Evolutionary conservation across 2,797 vertebrate genomes (phyloP).

Genomic region (Enteromius paludinosus): DNA sequence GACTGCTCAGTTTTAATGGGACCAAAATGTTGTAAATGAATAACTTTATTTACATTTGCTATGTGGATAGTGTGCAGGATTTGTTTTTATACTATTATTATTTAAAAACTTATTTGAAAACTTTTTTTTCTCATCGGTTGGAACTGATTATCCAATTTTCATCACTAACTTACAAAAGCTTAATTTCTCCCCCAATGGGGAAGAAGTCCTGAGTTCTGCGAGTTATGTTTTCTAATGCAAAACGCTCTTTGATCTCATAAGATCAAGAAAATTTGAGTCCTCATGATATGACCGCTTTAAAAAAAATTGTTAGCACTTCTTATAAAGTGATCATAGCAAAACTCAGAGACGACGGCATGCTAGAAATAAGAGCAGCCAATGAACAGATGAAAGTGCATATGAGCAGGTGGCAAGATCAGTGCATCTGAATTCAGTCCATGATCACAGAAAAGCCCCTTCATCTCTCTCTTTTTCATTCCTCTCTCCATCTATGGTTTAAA

Average conservation of each 20-base stretch:
- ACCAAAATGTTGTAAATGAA: neutral
- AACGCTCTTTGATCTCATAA: constrained; percentile 19
- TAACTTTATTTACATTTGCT: neutral
- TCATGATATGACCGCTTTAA: neutral
- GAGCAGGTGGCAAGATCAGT: constrained; percentile 30
- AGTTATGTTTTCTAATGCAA: neutral
- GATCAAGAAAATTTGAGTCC: neutral
- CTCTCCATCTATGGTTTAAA: neutral
- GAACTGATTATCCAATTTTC: neutral
- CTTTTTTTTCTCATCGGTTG: neutral
- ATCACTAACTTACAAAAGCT: neutral
- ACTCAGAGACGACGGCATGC: neutral
- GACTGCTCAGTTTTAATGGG: neutral
- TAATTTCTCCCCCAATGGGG: neutral
- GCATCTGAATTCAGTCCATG: constrained; percentile 28
- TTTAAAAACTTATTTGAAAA: neutral
- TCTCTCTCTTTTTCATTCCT: neutral
- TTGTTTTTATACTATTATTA: neutral
- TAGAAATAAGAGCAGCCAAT: constrained; percentile 5
- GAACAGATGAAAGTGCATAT: constrained; percentile 13
- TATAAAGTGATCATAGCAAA: constrained; percentile 11
- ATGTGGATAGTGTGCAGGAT: neutral
- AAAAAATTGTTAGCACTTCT: neutral
- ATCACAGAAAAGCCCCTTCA: neutral
- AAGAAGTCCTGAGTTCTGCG: neutral